A percentile compares a stretch with the other conserved stretches of the same genome.
Conservation (phyloP, 2,797 vertebrate genomes). For the Echeneis naucrates region DNA sequence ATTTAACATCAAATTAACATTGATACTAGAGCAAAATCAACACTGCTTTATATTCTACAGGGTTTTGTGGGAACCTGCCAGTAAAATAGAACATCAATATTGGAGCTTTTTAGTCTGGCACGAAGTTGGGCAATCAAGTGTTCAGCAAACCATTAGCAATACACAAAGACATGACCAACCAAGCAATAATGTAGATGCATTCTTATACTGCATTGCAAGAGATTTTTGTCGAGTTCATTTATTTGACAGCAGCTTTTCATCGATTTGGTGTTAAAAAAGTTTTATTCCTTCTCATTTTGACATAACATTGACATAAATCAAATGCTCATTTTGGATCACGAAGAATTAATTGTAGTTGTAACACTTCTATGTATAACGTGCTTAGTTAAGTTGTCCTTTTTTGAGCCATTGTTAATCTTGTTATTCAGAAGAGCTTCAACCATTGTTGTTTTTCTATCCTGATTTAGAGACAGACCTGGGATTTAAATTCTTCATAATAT, state of each 20-base stretch:
- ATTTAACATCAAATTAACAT: slow-evolving; percentile 60
- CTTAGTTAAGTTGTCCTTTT: neutral
- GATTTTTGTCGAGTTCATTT: neutral
- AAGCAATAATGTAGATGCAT: slow-evolving; percentile 3
- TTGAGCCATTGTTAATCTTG: neutral
- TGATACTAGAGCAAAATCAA: slow-evolving; percentile 50
- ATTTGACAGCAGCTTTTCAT: slow-evolving; percentile 8
- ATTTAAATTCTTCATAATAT: neutral
- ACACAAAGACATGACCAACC: neutral
- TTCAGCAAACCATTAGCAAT: slow-evolving; percentile 4
- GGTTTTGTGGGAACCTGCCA: slow-evolving; percentile 32
- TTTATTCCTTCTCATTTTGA: neutral
- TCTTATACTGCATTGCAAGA: neutral
- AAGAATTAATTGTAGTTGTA: too few species aligned
- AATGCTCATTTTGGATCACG: neutral
- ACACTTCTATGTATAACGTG: slow-evolving; percentile 3
- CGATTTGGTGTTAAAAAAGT: neutral
- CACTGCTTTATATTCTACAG: slow-evolving; percentile 23
- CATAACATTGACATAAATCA: neutral
- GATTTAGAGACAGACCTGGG: neutral
- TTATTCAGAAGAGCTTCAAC: too few species aligned
- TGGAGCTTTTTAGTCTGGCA: slow-evolving; percentile 3
- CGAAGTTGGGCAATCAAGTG: neutral
- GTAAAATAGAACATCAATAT: slow-evolving; percentile 10
- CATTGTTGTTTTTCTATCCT: neutral